Evolutionary conservation across 2,113 vertebrate genomes (phyloP).

Genomic region (Corythoichthys intestinalis): DNA sequence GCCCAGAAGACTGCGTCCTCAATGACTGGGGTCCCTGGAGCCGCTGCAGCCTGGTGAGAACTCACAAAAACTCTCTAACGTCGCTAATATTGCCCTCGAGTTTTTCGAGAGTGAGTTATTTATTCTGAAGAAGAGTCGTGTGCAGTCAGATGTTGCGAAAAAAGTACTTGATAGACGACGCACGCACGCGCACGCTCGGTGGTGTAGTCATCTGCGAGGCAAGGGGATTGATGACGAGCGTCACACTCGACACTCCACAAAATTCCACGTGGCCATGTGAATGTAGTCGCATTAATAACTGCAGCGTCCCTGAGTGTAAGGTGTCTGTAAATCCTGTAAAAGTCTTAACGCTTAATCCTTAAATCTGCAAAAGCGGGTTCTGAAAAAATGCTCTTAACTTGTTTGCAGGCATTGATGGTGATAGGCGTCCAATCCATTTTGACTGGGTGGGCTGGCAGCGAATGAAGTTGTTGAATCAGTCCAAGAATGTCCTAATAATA

Average conservation of each 20-base stretch:
- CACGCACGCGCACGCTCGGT: conserved; percentile 26
- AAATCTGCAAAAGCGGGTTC: background rate
- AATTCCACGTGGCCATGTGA: conserved; percentile 1
- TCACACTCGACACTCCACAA: conserved; percentile 10
- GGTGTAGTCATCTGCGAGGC: conserved; percentile 28
- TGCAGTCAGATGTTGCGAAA: conserved; percentile 30
- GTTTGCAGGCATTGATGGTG: background rate
- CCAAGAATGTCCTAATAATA: too few species aligned
- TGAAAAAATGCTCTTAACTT: background rate
- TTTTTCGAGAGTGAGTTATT: conserved; percentile 48
- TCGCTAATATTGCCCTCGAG: conserved; percentile 25
- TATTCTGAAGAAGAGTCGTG: conserved; percentile 25
- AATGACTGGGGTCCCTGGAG: conserved; percentile 93
- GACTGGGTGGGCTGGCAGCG: too few species aligned
- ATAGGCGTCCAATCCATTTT: background rate
- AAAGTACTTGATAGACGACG: conserved; percentile 33
- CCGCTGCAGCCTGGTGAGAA: conserved; percentile 85
- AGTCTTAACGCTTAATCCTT: background rate
- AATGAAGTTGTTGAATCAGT: too few species aligned
- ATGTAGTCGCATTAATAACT: background rate
- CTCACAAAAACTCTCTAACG: conserved; percentile 16
- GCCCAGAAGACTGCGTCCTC: conserved; percentile 92
- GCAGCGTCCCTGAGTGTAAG: background rate
- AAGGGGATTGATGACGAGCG: conserved; percentile 43
- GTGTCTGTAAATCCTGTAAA: background rate